These are phyloP conservation scores for Malthinus flaveolus DNA, from an alignment of 2,888 invertebrate genomes.

Conservation along the genomic window DNA sequence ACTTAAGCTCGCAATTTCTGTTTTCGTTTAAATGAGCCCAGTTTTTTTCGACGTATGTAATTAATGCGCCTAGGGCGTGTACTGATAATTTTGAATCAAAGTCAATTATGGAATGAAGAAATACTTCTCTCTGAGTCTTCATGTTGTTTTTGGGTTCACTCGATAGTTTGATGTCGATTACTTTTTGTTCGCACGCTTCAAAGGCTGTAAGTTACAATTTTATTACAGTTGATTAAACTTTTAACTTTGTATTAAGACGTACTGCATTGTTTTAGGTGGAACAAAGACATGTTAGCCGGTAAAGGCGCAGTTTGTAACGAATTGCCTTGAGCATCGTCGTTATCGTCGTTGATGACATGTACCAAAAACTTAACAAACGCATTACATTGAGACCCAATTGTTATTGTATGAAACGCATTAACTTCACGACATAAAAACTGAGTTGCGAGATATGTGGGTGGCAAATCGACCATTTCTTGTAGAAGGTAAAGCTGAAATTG, in stretches of 20 bases:
- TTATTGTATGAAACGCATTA: slow-evolving; percentile 60
- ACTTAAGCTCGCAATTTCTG: slow-evolving; percentile 57
- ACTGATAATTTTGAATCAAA: slow-evolving; percentile 65
- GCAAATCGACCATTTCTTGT: slow-evolving; percentile 68
- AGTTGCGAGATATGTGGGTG: slow-evolving; percentile 65
- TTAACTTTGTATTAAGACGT: slow-evolving; percentile 40
- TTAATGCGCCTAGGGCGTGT: slow-evolving; percentile 71
- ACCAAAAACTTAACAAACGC: slow-evolving; percentile 53
- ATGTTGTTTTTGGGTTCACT: slow-evolving; percentile 53
- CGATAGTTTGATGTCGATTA: slow-evolving; percentile 60
- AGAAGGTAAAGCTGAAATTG: slow-evolving; percentile 63
- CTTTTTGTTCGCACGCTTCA: slow-evolving; percentile 61
- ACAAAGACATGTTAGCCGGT: slow-evolving; percentile 59
- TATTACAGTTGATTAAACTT: slow-evolving; percentile 5
- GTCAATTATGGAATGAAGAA: slow-evolving; percentile 66
- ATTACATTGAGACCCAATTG: slow-evolving; percentile 60
- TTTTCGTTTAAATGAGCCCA: slow-evolving; percentile 54
- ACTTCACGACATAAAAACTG: slow-evolving; percentile 63
- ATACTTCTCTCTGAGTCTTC: slow-evolving; percentile 60
- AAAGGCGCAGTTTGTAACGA: slow-evolving; percentile 42
- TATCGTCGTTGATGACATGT: slow-evolving; percentile 34
- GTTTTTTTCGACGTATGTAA: slow-evolving; percentile 71
- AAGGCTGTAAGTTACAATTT: slow-evolving; percentile 52
- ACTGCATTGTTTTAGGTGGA: slow-evolving; percentile 65
- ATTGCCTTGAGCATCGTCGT: slow-evolving; percentile 32